These are phyloP conservation scores for Bos indicus DNA, from an alignment of 2,113 vertebrate species.

Conservation along the genomic window DNA sequence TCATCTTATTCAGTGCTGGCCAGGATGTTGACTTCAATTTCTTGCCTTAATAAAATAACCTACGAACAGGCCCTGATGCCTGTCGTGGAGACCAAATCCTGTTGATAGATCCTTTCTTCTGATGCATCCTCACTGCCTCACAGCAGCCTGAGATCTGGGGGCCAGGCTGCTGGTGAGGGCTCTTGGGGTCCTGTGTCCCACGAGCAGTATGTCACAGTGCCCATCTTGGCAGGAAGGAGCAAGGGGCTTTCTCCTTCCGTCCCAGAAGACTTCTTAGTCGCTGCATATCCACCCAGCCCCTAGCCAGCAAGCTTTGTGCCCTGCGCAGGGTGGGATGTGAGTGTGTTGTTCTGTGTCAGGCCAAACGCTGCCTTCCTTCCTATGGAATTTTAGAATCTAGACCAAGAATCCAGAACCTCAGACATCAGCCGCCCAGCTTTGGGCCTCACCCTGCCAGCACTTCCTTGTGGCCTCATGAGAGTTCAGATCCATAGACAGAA, in stretches of 20 bases:
- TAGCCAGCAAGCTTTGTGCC: neutral
- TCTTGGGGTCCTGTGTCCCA: too few relatives aligned
- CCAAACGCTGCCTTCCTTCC: neutral
- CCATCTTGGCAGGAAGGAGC: neutral
- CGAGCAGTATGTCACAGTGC: neutral
- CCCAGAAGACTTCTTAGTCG: neutral
- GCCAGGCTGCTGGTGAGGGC: neutral
- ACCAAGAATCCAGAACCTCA: neutral
- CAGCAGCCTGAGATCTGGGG: neutral
- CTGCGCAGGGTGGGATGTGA: neutral
- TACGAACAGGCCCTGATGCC: neutral
- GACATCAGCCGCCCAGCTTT: rapidly evolving
- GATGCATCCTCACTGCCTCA: neutral
- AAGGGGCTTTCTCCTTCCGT: neutral
- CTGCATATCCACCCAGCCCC: neutral
- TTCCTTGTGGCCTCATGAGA: rapidly evolving
- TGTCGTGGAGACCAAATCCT: neutral
- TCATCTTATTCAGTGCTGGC: neutral
- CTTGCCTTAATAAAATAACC: neutral
- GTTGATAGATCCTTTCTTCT: neutral
- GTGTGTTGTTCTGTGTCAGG: neutral
- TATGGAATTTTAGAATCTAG: neutral
- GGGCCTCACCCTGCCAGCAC: neutral
- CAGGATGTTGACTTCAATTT: neutral
- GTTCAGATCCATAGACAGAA: neutral